A percentile compares a stretch with the other conserved stretches of the same genome.
Evolutionary conservation across 2,113 vertebrate genomes (phyloP).

Genomic region (Leptosomus discolor): DNA sequence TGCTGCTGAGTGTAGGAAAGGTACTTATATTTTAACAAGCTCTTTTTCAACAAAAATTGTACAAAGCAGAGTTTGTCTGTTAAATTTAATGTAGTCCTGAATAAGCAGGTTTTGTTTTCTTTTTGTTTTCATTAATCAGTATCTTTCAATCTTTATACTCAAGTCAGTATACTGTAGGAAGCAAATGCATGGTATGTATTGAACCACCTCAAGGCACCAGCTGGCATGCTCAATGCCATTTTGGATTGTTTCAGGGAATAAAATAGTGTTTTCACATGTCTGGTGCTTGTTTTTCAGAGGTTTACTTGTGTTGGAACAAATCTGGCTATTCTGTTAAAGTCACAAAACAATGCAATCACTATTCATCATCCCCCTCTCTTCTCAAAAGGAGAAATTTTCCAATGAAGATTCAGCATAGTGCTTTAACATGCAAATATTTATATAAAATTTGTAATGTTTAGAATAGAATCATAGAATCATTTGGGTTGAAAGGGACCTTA

Average conservation of each 20-base stretch:
- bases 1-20: neutral
- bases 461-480: no score
- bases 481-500: no score
- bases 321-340: neutral
- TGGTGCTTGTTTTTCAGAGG: neutral
- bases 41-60: neutral
- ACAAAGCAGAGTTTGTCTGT: neutral
- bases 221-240: neutral
- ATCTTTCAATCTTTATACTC: neutral
- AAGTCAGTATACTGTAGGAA: neutral
- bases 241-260: neutral
- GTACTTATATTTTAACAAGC: neutral
- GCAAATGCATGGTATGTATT: neutral
- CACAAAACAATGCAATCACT: neutral
- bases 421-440: neutral
- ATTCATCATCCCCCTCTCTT: neutral
- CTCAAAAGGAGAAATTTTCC: neutral
- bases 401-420: neutral
- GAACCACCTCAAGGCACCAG: neutral
- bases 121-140: neutral
- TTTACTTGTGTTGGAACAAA: neutral
- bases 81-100: neutral
- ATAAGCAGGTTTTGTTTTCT: neutral
- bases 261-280: neutral
- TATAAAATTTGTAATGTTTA: neutral